Evolutionary conservation across 2,113 vertebrate species (phyloP).

Genomic region (Hyperoodon ampullatus): DNA sequence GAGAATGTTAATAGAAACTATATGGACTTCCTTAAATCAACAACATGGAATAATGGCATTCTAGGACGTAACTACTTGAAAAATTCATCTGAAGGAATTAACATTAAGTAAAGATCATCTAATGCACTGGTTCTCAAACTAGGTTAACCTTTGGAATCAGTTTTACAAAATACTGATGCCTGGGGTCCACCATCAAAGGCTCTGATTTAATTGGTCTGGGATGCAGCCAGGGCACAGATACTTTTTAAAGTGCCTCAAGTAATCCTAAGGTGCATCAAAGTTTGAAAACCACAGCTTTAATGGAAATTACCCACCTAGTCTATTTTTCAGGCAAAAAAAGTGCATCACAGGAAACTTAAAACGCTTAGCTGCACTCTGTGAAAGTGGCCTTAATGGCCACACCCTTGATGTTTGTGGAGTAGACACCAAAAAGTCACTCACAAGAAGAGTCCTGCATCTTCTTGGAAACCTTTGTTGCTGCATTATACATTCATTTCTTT

Average conservation of each 20-base stretch:
- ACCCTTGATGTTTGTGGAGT: neutral
- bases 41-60: neutral
- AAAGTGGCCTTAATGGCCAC: neutral
- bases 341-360: neutral
- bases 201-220: neutral
- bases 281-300: neutral
- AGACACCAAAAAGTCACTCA: neutral
- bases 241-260: neutral
- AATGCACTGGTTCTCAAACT: neutral
- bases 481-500: constrained; percentile 19
- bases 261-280: neutral
- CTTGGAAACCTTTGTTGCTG: neutral
- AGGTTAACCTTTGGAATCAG: neutral
- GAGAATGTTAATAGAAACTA: constrained; percentile 7
- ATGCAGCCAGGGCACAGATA: neutral
- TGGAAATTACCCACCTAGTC: neutral
- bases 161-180: neutral
- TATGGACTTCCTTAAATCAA: neutral
- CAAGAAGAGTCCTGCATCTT: neutral
- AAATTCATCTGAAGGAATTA: neutral
- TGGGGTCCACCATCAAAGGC: neutral
- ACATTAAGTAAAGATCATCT: neutral
- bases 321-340: neutral
- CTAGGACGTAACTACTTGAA: constrained; percentile 5
- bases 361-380: neutral